Conservation (phyloP, 1,140 invertebrate genomes). For the Bombus cullumanus region DNA sequence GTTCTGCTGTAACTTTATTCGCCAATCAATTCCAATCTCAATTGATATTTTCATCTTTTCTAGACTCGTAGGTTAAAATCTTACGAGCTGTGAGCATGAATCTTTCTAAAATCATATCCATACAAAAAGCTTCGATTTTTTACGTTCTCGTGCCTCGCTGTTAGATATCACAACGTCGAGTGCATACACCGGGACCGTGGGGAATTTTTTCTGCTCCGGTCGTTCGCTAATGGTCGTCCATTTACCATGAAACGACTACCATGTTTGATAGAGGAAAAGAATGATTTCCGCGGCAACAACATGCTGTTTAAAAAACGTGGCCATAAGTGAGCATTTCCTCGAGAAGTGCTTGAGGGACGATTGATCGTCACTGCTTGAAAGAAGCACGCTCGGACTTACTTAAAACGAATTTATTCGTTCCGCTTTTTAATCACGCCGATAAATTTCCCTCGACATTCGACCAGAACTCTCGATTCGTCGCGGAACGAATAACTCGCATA, state of each 20-base stretch:
- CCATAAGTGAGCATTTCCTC: background rate
- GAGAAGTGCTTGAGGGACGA: conserved; percentile 2
- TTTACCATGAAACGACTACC: background rate
- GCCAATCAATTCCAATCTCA: no score
- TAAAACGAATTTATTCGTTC: conserved; percentile 16
- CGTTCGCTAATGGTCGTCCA: background rate
- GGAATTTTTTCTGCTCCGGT: background rate
- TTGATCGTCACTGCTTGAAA: background rate
- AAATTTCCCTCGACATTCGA: background rate
- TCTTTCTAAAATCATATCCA: background rate
- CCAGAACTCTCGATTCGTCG: background rate
- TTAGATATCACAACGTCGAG: background rate
- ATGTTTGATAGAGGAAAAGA: conserved; percentile 15
- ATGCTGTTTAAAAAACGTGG: background rate
- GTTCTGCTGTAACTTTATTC: background rate
- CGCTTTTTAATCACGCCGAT: conserved; percentile 27
- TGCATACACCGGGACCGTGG: background rate
- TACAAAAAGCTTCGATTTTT: background rate
- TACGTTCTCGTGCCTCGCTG: background rate
- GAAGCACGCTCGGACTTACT: conserved; percentile 32
- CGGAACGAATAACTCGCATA: background rate
- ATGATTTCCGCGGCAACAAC: background rate
- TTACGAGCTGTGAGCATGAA: no score
- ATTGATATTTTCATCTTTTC: background rate
- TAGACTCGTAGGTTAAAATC: background rate